phyloP scores from a whole-genome alignment of 2,113 vertebrate species.

The Callionymus lyra region DNA sequence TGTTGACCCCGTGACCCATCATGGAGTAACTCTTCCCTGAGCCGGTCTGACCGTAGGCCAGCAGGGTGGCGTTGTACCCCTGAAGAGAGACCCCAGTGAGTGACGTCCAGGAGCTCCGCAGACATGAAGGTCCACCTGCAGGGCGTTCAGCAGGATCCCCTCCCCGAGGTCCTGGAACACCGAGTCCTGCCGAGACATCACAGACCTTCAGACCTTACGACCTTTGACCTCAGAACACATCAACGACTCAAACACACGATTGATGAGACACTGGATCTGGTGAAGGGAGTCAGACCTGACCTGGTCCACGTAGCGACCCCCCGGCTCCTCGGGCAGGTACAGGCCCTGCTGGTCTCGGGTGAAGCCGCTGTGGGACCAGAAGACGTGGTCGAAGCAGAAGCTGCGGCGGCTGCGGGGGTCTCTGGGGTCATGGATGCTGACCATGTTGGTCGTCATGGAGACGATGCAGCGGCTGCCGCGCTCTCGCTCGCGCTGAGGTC shows the following conservation, averaged over 20 bases:
- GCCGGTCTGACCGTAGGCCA: constrained; percentile 74
- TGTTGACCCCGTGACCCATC: constrained; percentile 73
- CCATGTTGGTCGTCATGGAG: constrained; percentile 65
- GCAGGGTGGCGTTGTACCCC: constrained; percentile 74
- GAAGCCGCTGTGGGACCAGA: constrained; percentile 73
- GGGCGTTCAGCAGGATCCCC: constrained; percentile 68
- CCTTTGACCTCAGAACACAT: background rate
- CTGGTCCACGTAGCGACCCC: constrained; percentile 71
- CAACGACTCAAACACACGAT: background rate
- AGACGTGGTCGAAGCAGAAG: constrained; percentile 71
- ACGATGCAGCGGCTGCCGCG: constrained; percentile 68
- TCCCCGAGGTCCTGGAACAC: constrained; percentile 71
- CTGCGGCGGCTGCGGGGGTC: constrained; percentile 55
- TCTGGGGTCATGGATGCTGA: constrained; percentile 64
- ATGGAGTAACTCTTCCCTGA: constrained; percentile 83
- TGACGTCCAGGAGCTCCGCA: too few species aligned
- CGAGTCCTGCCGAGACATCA: constrained; percentile 44
- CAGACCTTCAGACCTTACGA: background rate
- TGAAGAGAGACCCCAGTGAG: constrained; percentile 30
- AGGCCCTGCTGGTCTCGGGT: constrained; percentile 50
- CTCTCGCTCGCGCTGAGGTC: constrained; percentile 66
- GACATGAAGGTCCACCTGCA: constrained; percentile 49
- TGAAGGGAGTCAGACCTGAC: constrained; percentile 43
- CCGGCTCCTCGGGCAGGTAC: constrained; percentile 61
- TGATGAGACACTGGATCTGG: background rate